Evolutionary conservation across 2,888 invertebrate genomes (phyloP).

Genomic region (Amblyteles armatorius): DNA sequence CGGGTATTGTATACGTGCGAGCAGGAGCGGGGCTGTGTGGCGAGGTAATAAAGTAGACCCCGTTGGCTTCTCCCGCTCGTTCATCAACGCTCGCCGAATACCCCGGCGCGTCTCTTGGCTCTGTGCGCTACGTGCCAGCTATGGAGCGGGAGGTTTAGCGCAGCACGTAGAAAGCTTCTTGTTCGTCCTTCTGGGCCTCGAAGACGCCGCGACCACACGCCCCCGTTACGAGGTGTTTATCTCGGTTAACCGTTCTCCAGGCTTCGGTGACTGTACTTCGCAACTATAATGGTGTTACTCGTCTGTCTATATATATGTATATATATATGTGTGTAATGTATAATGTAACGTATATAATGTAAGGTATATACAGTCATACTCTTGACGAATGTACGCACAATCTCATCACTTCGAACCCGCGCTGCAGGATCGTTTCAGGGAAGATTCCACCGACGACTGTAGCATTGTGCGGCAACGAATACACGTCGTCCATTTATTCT

Average conservation of each 20-base stretch:
- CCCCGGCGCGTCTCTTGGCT: constrained; percentile 40
- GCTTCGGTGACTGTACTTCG: constrained; percentile 23
- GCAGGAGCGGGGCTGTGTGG: background rate
- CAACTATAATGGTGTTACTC: constrained; percentile 22
- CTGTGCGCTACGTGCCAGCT: constrained; percentile 4
- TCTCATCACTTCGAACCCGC: background rate
- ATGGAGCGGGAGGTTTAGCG: background rate
- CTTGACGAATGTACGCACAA: constrained; percentile 13
- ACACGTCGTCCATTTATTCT: background rate
- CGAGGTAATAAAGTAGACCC: constrained; percentile 60
- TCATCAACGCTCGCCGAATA: constrained; percentile 61
- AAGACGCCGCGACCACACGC: constrained; percentile 51
- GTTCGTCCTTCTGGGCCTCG: constrained; percentile 40
- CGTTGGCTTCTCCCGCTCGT: constrained; percentile 56
- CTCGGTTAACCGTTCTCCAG: constrained; percentile 57
- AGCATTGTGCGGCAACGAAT: background rate
- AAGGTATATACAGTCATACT: constrained; percentile 1
- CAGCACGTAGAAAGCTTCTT: constrained; percentile 53
- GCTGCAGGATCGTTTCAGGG: constrained; percentile 8
- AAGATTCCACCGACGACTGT: background rate
- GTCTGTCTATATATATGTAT: background rate
- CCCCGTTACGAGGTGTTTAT: constrained; percentile 66
- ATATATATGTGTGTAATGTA: background rate
- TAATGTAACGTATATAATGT: background rate
- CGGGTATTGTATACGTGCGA: constrained; percentile 2